phyloP scores from a whole-genome alignment of 2,797 vertebrate genomes.

The Cirrhinus molitorella region DNA sequence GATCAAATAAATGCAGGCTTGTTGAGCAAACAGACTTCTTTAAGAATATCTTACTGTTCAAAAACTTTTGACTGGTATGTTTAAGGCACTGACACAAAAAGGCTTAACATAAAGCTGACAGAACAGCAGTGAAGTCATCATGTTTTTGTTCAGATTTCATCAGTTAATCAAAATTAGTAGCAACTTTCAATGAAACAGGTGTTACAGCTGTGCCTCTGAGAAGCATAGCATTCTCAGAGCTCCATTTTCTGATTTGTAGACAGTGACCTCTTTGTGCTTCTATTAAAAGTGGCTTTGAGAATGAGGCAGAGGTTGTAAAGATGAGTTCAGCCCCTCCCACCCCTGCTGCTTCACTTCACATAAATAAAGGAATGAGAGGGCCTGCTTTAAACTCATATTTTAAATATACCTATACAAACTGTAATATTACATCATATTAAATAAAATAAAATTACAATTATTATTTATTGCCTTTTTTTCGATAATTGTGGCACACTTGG shows the following conservation, averaged over 20 bases:
- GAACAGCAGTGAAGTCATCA: neutral
- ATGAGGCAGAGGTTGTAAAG: slow-evolving; percentile 71
- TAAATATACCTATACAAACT: neutral
- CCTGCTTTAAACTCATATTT: neutral
- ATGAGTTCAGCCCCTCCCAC: slow-evolving; percentile 73
- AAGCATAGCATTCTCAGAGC: slow-evolving; percentile 70
- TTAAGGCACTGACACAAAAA: neutral
- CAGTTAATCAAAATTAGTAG: neutral
- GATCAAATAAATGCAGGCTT: too few species aligned
- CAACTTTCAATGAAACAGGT: slow-evolving; percentile 67
- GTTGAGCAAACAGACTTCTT: too few species aligned
- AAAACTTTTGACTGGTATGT: neutral
- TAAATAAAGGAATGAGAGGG: slow-evolving; percentile 45
- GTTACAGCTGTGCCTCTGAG: slow-evolving; percentile 61
- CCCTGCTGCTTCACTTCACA: slow-evolving; percentile 84
- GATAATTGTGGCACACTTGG: neutral
- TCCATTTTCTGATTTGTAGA: slow-evolving; percentile 78
- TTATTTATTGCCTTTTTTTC: neutral
- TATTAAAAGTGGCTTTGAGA: slow-evolving; percentile 70
- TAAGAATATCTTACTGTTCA: too few species aligned
- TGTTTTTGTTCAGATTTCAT: neutral
- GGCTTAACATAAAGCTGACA: neutral
- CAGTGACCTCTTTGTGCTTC: slow-evolving; percentile 83
- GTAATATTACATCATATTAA: neutral
- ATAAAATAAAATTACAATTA: too few species aligned